Base-by-base conservation (phyloP, 2,113 vertebrate genomes). In the Pluvianellus socialis region DNA sequence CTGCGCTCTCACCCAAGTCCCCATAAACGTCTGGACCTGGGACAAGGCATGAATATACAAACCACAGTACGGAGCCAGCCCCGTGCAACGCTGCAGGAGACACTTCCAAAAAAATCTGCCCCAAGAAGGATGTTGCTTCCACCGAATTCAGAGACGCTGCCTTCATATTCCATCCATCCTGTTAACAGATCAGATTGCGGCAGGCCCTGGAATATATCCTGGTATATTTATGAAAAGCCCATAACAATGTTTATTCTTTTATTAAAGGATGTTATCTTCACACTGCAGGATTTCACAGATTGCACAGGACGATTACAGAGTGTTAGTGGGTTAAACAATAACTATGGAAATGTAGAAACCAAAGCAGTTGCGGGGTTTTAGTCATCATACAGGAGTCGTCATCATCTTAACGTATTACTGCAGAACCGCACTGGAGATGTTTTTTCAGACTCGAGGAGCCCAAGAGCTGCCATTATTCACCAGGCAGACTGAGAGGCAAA, bases 331-430 rank as follows among this genome's bases (percentile, higher is more conserved):
- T 95, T 95, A 94, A 97, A 94, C 87, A 90, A 21, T 92, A 96
- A 94, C 92, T 30, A 74, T 35, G 71, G 75, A 90, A 86, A 95
- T 77, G 82, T 53, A 95, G 80, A 73, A 90, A 72, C 70, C 87
- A 56, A 45, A 87, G 91, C 40, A 72, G 62, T 14, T 32, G 66
- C 65, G 63, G 84, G 15, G 52, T 42, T 95, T 68, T 56, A 56
- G 35, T 79, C 84, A 35, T 33, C 6, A 2, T 38, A 59, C 49
- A 44, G 28, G 49, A 94, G 35, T 32, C 75, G 2, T 84, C 81
- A 55, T 9, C 88, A 33, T 56, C 61, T 59, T 30, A 79, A 77
- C 3, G 14, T 0, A 5, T 7, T 28, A 45, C 71, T 42, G 66
- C 58, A 79, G 71, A 91, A 44, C 35, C 26, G 68, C 11, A 3